phyloP scores from a whole-genome alignment of 37 sponge, comb jelly and placozoan genomes.

The Theonella swinhoei region DNA sequence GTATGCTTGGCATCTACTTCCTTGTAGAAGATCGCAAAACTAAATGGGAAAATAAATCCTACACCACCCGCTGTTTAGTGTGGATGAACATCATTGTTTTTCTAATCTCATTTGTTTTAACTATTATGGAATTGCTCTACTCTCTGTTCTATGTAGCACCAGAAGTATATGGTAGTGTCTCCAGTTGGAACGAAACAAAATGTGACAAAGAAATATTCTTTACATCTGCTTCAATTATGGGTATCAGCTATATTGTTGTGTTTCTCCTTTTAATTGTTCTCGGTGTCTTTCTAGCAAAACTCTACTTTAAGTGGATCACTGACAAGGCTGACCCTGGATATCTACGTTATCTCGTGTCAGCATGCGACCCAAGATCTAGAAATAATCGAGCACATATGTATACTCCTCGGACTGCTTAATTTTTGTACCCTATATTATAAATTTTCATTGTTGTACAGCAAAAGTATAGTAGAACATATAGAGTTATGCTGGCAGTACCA shows the following conservation, averaged over 20 bases:
- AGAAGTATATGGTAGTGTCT: not conserved
- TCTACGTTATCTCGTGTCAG: no score
- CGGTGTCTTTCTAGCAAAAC: not conserved
- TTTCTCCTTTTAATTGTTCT: not conserved
- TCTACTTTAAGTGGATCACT: not conserved
- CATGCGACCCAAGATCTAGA: no score
- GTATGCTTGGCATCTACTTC: not conserved
- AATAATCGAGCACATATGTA: no score
- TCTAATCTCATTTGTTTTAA: not conserved
- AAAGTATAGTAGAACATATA: no score
- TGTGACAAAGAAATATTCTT: not conserved
- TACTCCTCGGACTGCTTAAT: no score
- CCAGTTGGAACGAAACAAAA: not conserved
- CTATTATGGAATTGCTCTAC: not conserved
- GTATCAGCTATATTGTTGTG: not conserved
- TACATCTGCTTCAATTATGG: not conserved
- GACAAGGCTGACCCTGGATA: not conserved
- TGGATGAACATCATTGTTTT: not conserved
- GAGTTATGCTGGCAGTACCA: no score
- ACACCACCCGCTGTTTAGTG: not conserved
- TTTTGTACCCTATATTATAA: no score
- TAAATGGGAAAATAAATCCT: not conserved
- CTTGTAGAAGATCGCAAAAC: not conserved
- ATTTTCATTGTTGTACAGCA: no score
- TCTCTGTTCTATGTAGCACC: not conserved